Evolutionary conservation across 2,797 vertebrate genomes (phyloP).

Genomic region (Delichon dasypus): DNA sequence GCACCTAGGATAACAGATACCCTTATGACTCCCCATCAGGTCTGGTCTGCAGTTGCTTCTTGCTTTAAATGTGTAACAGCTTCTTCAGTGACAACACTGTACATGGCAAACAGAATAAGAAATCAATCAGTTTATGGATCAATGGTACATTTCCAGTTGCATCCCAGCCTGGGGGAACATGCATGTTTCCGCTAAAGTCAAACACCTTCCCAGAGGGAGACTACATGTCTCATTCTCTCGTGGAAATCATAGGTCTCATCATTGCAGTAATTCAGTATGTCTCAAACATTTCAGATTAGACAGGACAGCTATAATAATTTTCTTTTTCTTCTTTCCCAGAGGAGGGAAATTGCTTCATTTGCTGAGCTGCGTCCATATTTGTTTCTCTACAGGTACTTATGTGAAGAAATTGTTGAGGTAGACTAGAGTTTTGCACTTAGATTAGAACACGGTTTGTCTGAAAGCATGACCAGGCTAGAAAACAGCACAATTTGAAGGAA

Average conservation of each 20-base stretch:
- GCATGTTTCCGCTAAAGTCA: slow-evolving; percentile 31
- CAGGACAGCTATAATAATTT: slow-evolving; percentile 32
- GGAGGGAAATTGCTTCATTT: slow-evolving; percentile 25
- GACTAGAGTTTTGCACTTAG: neutral
- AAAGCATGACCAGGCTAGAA: neutral
- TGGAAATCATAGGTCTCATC: slow-evolving; percentile 56
- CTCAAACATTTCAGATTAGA: slow-evolving; percentile 57
- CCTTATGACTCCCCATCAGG: neutral
- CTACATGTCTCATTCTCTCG: neutral
- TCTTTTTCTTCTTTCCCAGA: slow-evolving; percentile 18
- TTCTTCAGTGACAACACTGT: neutral
- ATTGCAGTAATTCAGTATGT: slow-evolving; percentile 29
- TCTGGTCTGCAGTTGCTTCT: neutral
- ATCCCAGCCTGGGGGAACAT: slow-evolving; percentile 34
- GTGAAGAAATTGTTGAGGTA: slow-evolving; percentile 11
- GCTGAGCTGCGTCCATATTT: neutral
- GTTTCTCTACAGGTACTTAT: neutral
- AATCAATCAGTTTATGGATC: neutral
- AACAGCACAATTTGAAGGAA: neutral
- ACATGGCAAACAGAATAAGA: slow-evolving; percentile 46
- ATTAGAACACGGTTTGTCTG: neutral
- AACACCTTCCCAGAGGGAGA: slow-evolving; percentile 31
- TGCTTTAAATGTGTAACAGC: slow-evolving; percentile 10
- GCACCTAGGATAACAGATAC: neutral
- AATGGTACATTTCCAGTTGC: slow-evolving; percentile 3